Base-by-base conservation (phyloP, 2,888 invertebrate species). In the Cremastobaeus sp. region DNA sequence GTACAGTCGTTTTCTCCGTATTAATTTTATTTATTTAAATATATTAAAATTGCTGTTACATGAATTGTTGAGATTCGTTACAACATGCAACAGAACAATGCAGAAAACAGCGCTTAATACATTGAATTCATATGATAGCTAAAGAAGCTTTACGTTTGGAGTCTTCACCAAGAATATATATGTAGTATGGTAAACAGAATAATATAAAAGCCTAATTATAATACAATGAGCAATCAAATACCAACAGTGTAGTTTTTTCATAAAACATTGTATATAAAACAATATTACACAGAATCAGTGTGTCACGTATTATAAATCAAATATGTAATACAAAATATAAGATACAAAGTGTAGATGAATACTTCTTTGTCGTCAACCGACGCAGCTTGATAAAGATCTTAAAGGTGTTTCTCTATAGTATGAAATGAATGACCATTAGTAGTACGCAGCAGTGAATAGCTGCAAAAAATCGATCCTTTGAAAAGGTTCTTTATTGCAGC, bases 171-270 rank as follows among this genome's bases (percentile, higher is more conserved):
- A n/a, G n/a, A n/a, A n/a, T n/a, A n/a, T 35, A 47, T 47, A 47
- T 37, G 41, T 47, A 47, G 45, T 35, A 47, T 17, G 18, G 17
- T 59, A 47, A 59, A 47, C 59, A 47, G 28, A 20, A 25, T 28
- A 59, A 34, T 47, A 47, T 59, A 59, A 45, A 59, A 47, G 35
- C 47, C 59, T 59, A 59, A 59, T 59, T 59, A 59, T 11, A 59
- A 59, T 59, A 59, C 59, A 59, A 59, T 59, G 59, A 47, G 47
- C 59, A 47, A 59, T 59, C 45, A 59, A 47, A 59, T 59, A 47
- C 37, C 12, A 15, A 32, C 45, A 8, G 45, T 15, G 15, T n/a
- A n/a, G n/a, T n/a, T n/a, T n/a, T n/a, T n/a, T n/a, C n/a, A n/a
- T n/a, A n/a, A 59, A 47, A 59, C 47, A 28, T 59, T 47, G 28